Base-by-base conservation (phyloP, 2,888 invertebrate genomes). In the Pristionchus fissidentatus region DNA sequence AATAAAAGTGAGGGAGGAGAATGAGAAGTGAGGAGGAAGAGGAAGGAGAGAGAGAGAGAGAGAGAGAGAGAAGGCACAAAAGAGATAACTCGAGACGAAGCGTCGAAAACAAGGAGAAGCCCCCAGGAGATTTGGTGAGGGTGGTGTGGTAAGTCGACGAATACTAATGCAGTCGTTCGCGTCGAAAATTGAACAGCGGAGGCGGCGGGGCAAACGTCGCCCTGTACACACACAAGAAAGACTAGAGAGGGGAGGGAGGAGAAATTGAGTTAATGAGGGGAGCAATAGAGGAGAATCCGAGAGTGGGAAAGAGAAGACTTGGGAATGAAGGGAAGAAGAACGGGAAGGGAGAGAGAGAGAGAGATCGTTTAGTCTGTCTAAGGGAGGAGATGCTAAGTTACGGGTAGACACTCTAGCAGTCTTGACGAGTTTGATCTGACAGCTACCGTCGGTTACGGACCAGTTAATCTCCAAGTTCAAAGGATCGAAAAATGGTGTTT, bases 331-430 rank as follows among this genome's bases (percentile, higher is more conserved):
- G 83, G 81, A 84, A 70, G 84, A 70, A 3, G 80, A 66, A n/a
- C 73, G 83, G 66, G 80, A 62, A 78, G 19, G 62, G 80, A 85
- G 86, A 84, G 77, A 81, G 80, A 84, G 83, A 84, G 84, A 79
- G 81, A 86, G 84, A 84, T 84, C 83, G 66, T 8, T n/a, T 38
- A 3, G 15, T 7, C 22, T 66, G 66, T 38, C n/a, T n/a, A n/a
- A n/a, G 86, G 84, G 83, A 84, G 66, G 84, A 78, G 57, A 77
- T 73, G 78, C 41, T 32, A 79, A 43, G 73, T 83, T 84, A 82
- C 70, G 84, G 82, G 84, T 49, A 43, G 62, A 85, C 66, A 66
- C 66, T 66, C 26, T 66, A 66, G 4, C 35, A 38, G 62, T n/a
- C n/a, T n/a, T n/a, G n/a, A n/a, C n/a, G n/a, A n/a, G n/a, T n/a